Evolutionary conservation across 2,113 vertebrate species (phyloP), one percentile per base, ranked within the genome.

Genomic region (Crotophaga sulcirostris): DNA sequence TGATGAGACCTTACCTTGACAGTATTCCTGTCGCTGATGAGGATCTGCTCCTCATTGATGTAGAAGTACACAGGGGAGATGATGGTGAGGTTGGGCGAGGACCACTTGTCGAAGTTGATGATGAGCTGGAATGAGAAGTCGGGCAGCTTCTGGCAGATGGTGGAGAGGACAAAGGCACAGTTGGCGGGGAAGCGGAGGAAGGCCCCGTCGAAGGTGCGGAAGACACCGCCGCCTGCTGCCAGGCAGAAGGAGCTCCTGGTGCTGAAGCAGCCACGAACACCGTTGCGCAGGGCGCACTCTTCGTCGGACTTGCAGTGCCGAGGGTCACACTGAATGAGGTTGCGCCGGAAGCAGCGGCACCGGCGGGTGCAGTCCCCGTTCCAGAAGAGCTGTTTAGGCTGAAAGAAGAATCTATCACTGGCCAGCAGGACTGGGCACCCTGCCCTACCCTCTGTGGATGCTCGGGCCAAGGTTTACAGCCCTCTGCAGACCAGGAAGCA

Each of bases 381-480:
- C 99, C 99, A 99, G 96, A 99, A 99, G 34, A 99, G 98, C 97
- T 99, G 99, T 90, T 99, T 99, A 93, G 99, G 99, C 99, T 99
- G 94, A 6, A 93, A 91, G 45, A 82, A 21, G n/a, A 28, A 64
- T 36, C 11, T 0, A 0, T 86, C 21, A 44, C 3, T 1, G 2
- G 21, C 10, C 0, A 0, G 36, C 13, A 25, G 16, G 19, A 21
- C 8, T 0, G 1, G 14, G 10, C 38, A 59, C 10, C 33, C 20
- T 1, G 7, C 16, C 60, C 44, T n/a, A 16, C 29, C n/a, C 36
- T 44, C 52, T 7, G 29, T 0, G 1, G 16, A 3, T 0, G 6
- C 14, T 7, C 9, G 16, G 47, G 28, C 10, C 9, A 0, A 29
- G 40, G 29, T 51, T 69, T 66, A 4, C 1, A 3, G 5, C 20